Evolutionary conservation across 1,140 invertebrate species (phyloP).

Genomic region (Papilio helenus): DNA sequence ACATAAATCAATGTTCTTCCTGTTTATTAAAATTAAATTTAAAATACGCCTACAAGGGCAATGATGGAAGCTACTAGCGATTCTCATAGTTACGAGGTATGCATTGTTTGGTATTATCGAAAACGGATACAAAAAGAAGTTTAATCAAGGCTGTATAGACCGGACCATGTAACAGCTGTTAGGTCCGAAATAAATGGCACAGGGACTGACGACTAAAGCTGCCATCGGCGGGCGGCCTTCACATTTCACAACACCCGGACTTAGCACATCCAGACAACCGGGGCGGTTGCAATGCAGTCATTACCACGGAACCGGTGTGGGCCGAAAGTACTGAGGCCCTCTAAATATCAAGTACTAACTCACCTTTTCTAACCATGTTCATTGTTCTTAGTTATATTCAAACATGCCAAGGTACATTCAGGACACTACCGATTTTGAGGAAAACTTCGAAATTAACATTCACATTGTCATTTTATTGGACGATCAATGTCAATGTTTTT

Average conservation of each 20-base stretch:
- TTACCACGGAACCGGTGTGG: slow-evolving; percentile 51
- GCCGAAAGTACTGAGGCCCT: slow-evolving; percentile 27
- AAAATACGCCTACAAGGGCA: slow-evolving; percentile 22
- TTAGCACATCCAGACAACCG: slow-evolving; percentile 69
- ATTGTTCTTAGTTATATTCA: not conserved
- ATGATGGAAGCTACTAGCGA: not conserved
- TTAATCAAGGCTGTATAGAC: slow-evolving; percentile 39
- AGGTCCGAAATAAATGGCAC: slow-evolving; percentile 69
- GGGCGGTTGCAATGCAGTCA: slow-evolving; percentile 54
- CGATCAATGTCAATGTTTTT: slow-evolving; percentile 29
- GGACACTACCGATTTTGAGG: slow-evolving; percentile 21
- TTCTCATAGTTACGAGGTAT: slow-evolving; percentile 13
- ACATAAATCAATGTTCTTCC: slow-evolving; percentile 25
- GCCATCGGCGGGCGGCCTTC: slow-evolving; percentile 73
- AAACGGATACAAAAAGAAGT: slow-evolving; percentile 22
- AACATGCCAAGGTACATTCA: not conserved
- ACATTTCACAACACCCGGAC: slow-evolving; percentile 81
- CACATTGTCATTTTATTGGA: slow-evolving; percentile 23
- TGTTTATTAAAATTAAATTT: slow-evolving; percentile 17
- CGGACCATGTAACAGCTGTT: slow-evolving; percentile 48
- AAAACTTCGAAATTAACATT: slow-evolving; percentile 23
- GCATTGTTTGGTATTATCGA: slow-evolving; percentile 16
- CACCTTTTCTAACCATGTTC: not conserved
- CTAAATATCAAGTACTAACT: slow-evolving; percentile 19
- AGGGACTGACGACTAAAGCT: slow-evolving; percentile 70